Percentiles rank a stretch among this genome's conserved stretches.
These are phyloP conservation scores for Pammene aurita DNA, from an alignment of 2,888 invertebrate genomes.

Conservation along the genomic window DNA sequence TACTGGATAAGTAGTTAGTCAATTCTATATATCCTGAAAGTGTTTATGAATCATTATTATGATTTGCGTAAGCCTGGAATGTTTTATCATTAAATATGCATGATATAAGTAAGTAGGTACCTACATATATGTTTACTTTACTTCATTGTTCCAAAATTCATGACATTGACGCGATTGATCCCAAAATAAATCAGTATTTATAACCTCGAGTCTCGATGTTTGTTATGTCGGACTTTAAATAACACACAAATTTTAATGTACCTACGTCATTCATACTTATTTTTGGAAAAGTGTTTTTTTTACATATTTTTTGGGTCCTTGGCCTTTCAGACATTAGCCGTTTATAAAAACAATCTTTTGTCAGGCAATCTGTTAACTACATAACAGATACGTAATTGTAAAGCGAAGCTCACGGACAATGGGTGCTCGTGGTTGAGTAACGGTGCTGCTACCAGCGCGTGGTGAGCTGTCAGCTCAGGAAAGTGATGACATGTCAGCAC, in stretches of 20 bases:
- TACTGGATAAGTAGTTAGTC: background rate
- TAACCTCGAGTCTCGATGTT: background rate
- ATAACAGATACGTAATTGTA: slow-evolving; percentile 9
- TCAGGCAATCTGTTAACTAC: background rate
- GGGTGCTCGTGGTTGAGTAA: background rate
- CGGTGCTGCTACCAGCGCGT: slow-evolving; percentile 12
- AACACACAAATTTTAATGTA: too few relatives aligned
- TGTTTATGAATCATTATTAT: background rate
- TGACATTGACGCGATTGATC: background rate
- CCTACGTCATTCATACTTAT: background rate
- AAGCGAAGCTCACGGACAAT: slow-evolving; percentile 5
- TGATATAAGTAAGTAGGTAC: background rate
- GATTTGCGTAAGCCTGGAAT: background rate
- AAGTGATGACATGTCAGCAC: slow-evolving; percentile 24
- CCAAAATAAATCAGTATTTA: background rate
- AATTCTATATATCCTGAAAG: too few relatives aligned
- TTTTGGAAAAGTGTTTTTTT: background rate
- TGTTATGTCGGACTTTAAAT: background rate
- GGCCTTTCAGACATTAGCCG: background rate
- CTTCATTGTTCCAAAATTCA: background rate
- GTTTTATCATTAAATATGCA: background rate
- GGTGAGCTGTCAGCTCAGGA: slow-evolving; percentile 17
- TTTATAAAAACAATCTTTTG: background rate
- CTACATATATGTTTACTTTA: background rate
- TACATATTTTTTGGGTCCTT: background rate